Base-by-base conservation (phyloP, 2,888 invertebrate species). In the Copidosoma aretas region DNA sequence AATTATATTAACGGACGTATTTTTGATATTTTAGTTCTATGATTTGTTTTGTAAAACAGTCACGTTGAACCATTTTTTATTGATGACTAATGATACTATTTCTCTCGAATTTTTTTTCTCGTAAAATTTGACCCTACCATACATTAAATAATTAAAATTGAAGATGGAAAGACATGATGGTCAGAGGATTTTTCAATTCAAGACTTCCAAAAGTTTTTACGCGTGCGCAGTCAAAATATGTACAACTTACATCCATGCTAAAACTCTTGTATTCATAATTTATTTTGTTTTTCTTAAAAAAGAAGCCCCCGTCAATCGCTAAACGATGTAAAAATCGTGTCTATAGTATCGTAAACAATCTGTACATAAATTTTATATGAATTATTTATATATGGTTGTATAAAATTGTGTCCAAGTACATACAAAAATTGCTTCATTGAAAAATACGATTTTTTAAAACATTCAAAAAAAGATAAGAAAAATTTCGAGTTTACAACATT, bases 241-340 rank as follows among this genome's bases (percentile, higher is more conserved):
- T 71, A 71, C 71, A 71, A 69, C 51, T 71, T 53, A 66, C 49
- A 71, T 64, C 39, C 60, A 66, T 22, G 5, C 60, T 68, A 57
- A 59, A 68, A 62, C 46, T 71, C 57, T 60, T 32, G 49, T 49
- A 24, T 24, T 54, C 25, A 14, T 24, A 22, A 10, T 54, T 24
- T 21, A 52, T 63, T 56, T 43, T 24, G 56, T 68, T 68, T 56
- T 68, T 64, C 68, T 67, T 67, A 66, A 63, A 66, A 71, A 71
- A 71, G 71, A 71, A 71, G 64, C 53, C 66, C 58, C 58, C 60
- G 52, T 54, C 64, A 66, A 60, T 68, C 25, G 58, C 62, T 58
- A 61, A 24, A 64, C 43, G 61, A 70, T 64, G 52, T 64, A 57
- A 59, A 62, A 52, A 65, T 65, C 62, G 59, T 68, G 22, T 65